phyloP scores from a whole-genome alignment of 2,888 invertebrate genomes.

The Temnothorax rugatulus region DNA sequence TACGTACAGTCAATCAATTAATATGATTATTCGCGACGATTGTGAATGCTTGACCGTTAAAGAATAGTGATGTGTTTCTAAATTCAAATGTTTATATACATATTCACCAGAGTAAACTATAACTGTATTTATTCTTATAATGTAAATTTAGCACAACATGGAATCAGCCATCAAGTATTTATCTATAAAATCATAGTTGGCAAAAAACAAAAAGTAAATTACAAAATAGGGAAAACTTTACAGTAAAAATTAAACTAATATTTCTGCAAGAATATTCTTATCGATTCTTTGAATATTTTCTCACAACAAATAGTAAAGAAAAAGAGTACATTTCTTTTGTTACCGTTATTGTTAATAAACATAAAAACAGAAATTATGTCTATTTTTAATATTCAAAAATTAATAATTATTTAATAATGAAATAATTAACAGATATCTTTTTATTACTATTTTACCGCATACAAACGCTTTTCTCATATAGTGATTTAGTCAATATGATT shows the following conservation, averaged over 20 bases:
- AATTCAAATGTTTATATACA: no score
- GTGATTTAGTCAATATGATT: background rate
- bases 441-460: background rate
- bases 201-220: no score
- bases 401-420: background rate
- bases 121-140: no score
- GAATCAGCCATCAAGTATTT: no score
- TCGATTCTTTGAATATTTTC: no score
- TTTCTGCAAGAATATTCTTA: no score
- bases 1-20: conserved; percentile 4
- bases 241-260: no score
- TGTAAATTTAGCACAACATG: no score
- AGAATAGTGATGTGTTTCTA: no score
- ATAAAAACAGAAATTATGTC: background rate
- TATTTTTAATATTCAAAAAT: background rate
- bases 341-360: background rate
- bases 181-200: no score
- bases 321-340: background rate
- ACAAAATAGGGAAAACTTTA: no score
- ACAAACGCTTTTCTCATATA: background rate
- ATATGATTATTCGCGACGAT: background rate
- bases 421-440: background rate
- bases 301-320: background rate
- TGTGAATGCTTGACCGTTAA: background rate
- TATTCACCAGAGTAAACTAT: no score